Percentiles rank a stretch among this genome's conserved stretches.
These are phyloP conservation scores for Teleopsis dalmanni DNA, from an alignment of 1,140 invertebrate genomes.

Conservation along the genomic window DNA sequence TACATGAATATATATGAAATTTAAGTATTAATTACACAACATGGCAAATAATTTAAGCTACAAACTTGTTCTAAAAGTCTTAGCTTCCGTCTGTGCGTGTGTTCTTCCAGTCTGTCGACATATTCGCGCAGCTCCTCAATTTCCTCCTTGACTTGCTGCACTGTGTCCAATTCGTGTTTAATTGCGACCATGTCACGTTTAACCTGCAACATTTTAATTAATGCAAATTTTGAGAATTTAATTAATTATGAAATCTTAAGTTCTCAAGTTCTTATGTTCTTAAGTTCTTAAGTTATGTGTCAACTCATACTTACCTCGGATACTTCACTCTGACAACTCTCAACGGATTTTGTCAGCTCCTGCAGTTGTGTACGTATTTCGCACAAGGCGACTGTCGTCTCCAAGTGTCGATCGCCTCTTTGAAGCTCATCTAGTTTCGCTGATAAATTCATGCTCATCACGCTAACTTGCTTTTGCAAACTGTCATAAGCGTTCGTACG, in stretches of 20 bases:
- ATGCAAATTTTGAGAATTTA: neutral
- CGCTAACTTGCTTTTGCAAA: slow-evolving; percentile 91
- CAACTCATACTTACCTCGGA: slow-evolving; percentile 53
- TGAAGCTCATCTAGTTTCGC: slow-evolving; percentile 86
- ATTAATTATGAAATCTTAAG: neutral
- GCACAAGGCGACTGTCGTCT: slow-evolving; percentile 81
- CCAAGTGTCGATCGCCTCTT: slow-evolving; percentile 74
- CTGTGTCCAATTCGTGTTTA: slow-evolving; percentile 84
- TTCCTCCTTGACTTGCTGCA: slow-evolving; percentile 88
- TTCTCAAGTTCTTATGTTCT: neutral
- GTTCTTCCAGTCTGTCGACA: slow-evolving; percentile 81
- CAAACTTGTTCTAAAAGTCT: slow-evolving; percentile 80
- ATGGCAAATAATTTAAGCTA: slow-evolving; percentile 46
- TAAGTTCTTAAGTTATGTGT: neutral
- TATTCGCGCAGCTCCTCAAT: slow-evolving; percentile 86
- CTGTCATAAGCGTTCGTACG: too few species aligned
- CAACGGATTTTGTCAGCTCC: slow-evolving; percentile 85
- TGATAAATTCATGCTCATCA: slow-evolving; percentile 91
- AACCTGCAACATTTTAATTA: slow-evolving; percentile 49
- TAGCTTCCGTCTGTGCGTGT: slow-evolving; percentile 76
- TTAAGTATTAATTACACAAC: slow-evolving; percentile 46
- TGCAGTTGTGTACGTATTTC: slow-evolving; percentile 85
- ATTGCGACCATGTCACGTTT: slow-evolving; percentile 90
- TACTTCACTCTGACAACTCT: slow-evolving; percentile 87
- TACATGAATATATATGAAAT: slow-evolving; percentile 44